phyloP scores from a whole-genome alignment of 2,113 vertebrate genomes.

The Corythoichthys haematopterus region DNA sequence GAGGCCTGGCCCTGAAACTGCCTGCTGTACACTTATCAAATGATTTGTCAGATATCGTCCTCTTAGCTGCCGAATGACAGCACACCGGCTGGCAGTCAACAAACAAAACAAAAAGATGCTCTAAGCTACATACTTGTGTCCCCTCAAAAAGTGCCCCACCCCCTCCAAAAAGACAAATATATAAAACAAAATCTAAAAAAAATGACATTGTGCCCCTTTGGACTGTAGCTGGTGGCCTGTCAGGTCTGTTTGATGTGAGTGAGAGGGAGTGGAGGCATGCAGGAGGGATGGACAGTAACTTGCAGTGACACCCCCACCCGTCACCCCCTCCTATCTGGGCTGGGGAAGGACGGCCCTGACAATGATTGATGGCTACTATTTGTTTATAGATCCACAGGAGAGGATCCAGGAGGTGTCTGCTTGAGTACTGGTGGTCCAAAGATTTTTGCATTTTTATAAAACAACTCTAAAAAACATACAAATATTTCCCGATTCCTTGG shows the following conservation, averaged over 20 bases:
- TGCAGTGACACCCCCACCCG: slow-evolving; percentile 94
- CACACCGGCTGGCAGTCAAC: slow-evolving; percentile 62
- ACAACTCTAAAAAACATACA: neutral
- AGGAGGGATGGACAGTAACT: slow-evolving; percentile 90
- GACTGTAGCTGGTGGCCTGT: slow-evolving; percentile 83
- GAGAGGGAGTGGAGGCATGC: slow-evolving; percentile 79
- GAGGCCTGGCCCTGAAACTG: neutral
- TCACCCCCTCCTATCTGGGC: slow-evolving; percentile 87
- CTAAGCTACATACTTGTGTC: slow-evolving; percentile 46
- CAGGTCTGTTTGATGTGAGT: slow-evolving; percentile 87
- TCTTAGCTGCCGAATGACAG: slow-evolving; percentile 43
- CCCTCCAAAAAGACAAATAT: slow-evolving; percentile 24
- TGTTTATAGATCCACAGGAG: slow-evolving; percentile 81
- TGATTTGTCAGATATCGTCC: slow-evolving; percentile 38
- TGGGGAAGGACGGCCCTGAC: slow-evolving; percentile 86
- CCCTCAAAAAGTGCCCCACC: slow-evolving; percentile 63
- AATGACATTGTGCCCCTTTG: slow-evolving; percentile 89
- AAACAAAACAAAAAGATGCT: slow-evolving; percentile 57
- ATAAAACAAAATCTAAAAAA: slow-evolving; percentile 77
- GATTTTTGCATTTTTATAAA: slow-evolving; percentile 47
- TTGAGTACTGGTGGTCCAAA: slow-evolving; percentile 26
- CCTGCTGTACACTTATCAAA: slow-evolving; percentile 14
- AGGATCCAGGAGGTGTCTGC: slow-evolving; percentile 34
- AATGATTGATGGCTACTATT: slow-evolving; percentile 96
- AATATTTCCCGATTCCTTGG: neutral